Evolutionary conservation across 2,888 invertebrate genomes (phyloP), one percentile per base, ranked within the genome.

Genomic region (Gnatocerus cornutus): DNA sequence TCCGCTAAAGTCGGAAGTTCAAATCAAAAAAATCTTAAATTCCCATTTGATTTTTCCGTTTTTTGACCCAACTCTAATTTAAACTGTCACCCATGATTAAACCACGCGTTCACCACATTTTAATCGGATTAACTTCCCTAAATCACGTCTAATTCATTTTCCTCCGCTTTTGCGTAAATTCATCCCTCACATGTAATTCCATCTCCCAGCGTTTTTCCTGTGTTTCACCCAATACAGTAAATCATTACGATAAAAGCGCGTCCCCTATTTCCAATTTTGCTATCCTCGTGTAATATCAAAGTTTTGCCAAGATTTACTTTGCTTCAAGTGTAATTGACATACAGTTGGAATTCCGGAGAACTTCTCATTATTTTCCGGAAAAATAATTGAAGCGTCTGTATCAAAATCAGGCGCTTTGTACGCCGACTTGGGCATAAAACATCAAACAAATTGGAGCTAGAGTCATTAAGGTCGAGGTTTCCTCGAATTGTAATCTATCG

Each of bases 201-300:
- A 21, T 21, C 21, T 21, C 21, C 21, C 21, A 21, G 4, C 21
- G 21, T 21, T 21, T 21, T 21, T 21, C 21, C 21, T 21, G 21
- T 33, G 41, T 41, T 21, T 56, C 41, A 41, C 7, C 39, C 10
- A 9, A 56, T 30, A 30, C n/a, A 53, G 12, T 56, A 56, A 56
- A 56, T 56, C 56, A 56, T 56, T 56, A 41, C 56, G 56, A 56
- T 56, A 56, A 56, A 56, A 56, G 56, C 56, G 16, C 16, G 39
- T 16, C 14, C 39, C 39, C 16, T 39, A 39, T 56, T 56, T 56
- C 37, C 56, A 56, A 41, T 56, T 56, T 56, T 41, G 41, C 12
- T 41, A 16, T 8, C 41, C 56, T 16, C 56, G 21, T 39, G 14
- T 33, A 39, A 41, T 41, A 39, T 56, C 56, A 37, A 8, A 46